Evolutionary conservation across 2,888 invertebrate species (phyloP), one percentile per base, ranked within the genome.

Genomic region (Drosophila histrio): DNA sequence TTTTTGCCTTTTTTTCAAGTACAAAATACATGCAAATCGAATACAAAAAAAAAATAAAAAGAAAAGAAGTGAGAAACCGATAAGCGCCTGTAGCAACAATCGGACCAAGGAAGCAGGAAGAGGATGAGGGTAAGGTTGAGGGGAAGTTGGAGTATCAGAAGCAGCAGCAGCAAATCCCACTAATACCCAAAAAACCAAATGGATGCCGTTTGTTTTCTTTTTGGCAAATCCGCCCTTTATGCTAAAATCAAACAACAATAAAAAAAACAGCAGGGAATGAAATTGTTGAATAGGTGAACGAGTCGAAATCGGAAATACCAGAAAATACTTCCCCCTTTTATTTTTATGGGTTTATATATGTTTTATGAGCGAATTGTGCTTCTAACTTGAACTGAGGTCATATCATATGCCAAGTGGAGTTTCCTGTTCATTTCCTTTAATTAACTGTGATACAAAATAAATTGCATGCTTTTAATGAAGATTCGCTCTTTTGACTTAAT

Each of bases 171-270:
- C 65, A 79, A 80, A 80, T 80, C 80, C 86, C 62, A 79, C 83
- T 85, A 80, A 80, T 85, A 79, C 79, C 83, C 63, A 46, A 47
- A 68, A 32, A 26, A 72, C 74, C 71, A 83, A 86, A 81, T 77
- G 84, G 84, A 80, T 71, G 80, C 73, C 84, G 87, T 83, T 86
- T 83, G 80, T 65, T 69, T 71, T 83, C 83, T 83, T 77, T 65
- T 69, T 71, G 73, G 57, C 77, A 81, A 86, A 83, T 86, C 80
- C 87, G 73, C 67, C 70, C 71, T 81, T 81, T 81, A 81, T 81
- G 87, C 78, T 66, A 64, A 86, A 81, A 86, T 86, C 80, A 81
- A 87, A 82, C 82, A 85, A 85, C 79, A 85, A 87, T 85, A 79
- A 87, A 84, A 79, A 66, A 64, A 63, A 13, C 79, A 71, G 64